A percentile compares a stretch with the other conserved stretches of the same genome.
Conservation (phyloP, 1,140 invertebrate genomes). For the Neocloeon triangulifer region DNA sequence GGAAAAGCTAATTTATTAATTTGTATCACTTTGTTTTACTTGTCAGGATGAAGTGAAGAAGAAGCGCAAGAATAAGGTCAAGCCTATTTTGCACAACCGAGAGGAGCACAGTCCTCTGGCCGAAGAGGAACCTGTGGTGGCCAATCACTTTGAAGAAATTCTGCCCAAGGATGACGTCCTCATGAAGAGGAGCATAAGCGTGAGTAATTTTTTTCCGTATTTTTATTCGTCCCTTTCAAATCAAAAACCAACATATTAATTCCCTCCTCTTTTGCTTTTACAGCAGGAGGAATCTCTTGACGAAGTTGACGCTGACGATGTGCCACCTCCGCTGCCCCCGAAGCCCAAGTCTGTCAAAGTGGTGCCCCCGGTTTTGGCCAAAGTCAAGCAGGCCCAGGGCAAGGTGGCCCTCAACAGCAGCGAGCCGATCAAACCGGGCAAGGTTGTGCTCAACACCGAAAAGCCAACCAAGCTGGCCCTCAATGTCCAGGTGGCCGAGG, state of each 20-base stretch:
- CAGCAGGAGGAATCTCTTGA: slow-evolving; percentile 13
- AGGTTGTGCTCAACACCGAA: slow-evolving; percentile 16
- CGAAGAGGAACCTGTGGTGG: slow-evolving; percentile 13
- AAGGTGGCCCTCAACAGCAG: slow-evolving; percentile 14
- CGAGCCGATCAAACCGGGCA: slow-evolving; percentile 13
- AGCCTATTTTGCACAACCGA: slow-evolving; percentile 39
- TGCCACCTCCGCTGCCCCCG: not conserved
- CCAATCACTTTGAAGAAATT: slow-evolving; percentile 53
- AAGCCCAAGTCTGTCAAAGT: no score
- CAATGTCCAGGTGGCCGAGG: no score
- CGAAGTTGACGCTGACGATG: not conserved
- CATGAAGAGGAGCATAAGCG: slow-evolving; percentile 23
- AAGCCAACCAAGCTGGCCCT: no score
- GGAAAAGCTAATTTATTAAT: not conserved
- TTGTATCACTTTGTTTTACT: not conserved
- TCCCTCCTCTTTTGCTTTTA: no score
- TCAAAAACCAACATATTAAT: no score
- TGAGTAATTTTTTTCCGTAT: slow-evolving; percentile 14
- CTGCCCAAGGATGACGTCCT: slow-evolving; percentile 62
- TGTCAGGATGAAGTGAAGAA: slow-evolving; percentile 12
- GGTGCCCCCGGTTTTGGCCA: slow-evolving; percentile 8
- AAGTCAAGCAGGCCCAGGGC: slow-evolving; percentile 9
- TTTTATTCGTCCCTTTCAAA: not conserved
- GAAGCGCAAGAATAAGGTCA: slow-evolving; percentile 26
- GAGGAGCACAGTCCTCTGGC: slow-evolving; percentile 25